These are phyloP conservation scores for Drepana falcataria DNA, from an alignment of 2,888 invertebrate species.

Conservation along the genomic window DNA sequence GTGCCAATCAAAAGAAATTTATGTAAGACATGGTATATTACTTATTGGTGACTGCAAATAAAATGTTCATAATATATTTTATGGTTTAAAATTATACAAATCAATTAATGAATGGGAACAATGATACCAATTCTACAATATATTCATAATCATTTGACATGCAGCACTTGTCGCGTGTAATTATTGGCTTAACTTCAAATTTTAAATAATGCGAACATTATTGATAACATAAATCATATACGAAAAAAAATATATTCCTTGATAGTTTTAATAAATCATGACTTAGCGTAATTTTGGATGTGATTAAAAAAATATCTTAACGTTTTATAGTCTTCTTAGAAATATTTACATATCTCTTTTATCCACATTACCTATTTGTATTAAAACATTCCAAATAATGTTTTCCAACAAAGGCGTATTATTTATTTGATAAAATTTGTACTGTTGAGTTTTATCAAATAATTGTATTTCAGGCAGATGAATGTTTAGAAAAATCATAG, in stretches of 20 bases:
- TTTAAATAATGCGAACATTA: no score
- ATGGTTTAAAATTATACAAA: constrained; percentile 27
- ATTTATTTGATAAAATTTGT: constrained; percentile 13
- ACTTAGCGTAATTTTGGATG: no score
- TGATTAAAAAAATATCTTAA: neutral
- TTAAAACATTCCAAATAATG: constrained; percentile 63
- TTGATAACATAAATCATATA: no score
- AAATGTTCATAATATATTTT: constrained; percentile 20
- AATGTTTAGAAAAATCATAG: no score
- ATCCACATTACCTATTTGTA: neutral
- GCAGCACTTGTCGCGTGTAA: constrained; percentile 20
- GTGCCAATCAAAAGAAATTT: constrained; percentile 8
- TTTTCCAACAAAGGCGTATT: constrained; percentile 30
- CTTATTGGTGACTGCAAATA: constrained; percentile 28
- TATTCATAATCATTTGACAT: constrained; percentile 20
- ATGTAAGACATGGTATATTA: constrained; percentile 8
- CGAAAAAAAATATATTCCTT: no score
- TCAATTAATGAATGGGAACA: constrained; percentile 64
- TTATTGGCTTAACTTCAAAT: neutral
- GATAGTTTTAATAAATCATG: constrained; percentile 6
- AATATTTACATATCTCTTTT: constrained; percentile 6
- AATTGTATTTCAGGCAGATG: no score
- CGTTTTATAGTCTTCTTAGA: neutral
- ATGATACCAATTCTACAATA: constrained; percentile 41
- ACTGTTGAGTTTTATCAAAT: neutral